Percentiles rank a stretch among this genome's conserved stretches.
Evolutionary conservation across 2,113 vertebrate genomes (phyloP).

Genomic region (Callochromis pleurospilus): DNA sequence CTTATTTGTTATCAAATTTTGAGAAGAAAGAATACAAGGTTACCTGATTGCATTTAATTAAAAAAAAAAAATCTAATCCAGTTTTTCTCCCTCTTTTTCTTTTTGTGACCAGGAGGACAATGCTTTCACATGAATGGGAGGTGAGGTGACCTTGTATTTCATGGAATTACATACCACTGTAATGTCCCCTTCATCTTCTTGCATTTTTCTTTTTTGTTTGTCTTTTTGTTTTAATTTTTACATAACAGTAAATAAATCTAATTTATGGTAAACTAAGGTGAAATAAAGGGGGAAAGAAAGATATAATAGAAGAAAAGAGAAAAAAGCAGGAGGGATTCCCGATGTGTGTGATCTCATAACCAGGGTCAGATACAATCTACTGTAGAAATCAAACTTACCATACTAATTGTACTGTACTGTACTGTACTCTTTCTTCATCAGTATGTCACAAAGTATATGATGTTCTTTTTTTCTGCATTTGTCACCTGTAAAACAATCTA

Average conservation of each 20-base stretch:
- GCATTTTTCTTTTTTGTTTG: neutral
- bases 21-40: neutral
- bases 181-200: neutral
- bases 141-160: neutral
- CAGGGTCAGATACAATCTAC: neutral
- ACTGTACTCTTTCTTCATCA: neutral
- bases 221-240: neutral
- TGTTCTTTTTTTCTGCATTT: neutral
- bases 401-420: neutral
- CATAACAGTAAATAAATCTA: accelerated
- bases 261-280: neutral
- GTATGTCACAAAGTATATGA: neutral
- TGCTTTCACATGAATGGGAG: neutral
- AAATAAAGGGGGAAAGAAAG: neutral
- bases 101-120: neutral
- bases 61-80: accelerated
- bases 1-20: neutral
- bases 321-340: neutral
- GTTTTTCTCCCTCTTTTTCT: neutral
- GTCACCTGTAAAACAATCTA: neutral
- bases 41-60: neutral
- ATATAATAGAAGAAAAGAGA: neutral
- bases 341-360: neutral
- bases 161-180: neutral
- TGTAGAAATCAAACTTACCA: neutral